Conservation (phyloP, 2,113 vertebrate species). For the Nicator chloris region DNA sequence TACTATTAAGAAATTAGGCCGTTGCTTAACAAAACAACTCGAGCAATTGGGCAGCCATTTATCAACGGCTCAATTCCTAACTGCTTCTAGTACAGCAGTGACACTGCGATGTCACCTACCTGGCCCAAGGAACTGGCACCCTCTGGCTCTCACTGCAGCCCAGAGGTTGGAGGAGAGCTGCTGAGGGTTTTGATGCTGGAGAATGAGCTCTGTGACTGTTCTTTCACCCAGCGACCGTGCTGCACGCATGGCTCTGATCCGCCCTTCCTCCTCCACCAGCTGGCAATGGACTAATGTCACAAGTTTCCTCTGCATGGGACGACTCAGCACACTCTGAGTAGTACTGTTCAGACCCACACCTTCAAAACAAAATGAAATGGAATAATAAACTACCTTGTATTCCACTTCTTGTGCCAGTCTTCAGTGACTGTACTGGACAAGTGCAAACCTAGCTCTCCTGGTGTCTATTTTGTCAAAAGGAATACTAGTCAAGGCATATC, state of each 20-base stretch:
- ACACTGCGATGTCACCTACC: slow-evolving; percentile 65
- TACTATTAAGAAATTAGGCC: background rate
- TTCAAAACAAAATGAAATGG: slow-evolving; percentile 60
- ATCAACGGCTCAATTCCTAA: background rate
- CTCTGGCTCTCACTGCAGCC: slow-evolving; percentile 95
- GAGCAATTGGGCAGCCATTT: background rate
- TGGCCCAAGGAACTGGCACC: slow-evolving; percentile 98
- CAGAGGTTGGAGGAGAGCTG: slow-evolving; percentile 98
- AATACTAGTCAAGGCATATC: background rate
- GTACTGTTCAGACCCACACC: slow-evolving; percentile 94
- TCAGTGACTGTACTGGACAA: background rate
- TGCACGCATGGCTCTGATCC: slow-evolving; percentile 94
- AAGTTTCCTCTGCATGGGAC: slow-evolving; percentile 98
- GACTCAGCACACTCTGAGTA: slow-evolving; percentile 93
- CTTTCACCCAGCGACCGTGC: slow-evolving; percentile 94
- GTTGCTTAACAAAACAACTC: background rate
- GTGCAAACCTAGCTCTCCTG: background rate
- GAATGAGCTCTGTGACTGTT: slow-evolving; percentile 96
- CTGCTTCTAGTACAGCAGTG: background rate
- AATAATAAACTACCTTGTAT: background rate
- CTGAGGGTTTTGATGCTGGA: slow-evolving; percentile 98
- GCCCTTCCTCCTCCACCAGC: slow-evolving; percentile 95
- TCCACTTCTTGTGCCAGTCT: background rate
- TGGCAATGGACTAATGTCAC: slow-evolving; percentile 97
- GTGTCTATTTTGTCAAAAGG: background rate